Percentiles rank a stretch among this genome's conserved stretches.
Evolutionary conservation across 2,113 vertebrate genomes (phyloP).

Genomic region (Gambusia holbrooki): DNA sequence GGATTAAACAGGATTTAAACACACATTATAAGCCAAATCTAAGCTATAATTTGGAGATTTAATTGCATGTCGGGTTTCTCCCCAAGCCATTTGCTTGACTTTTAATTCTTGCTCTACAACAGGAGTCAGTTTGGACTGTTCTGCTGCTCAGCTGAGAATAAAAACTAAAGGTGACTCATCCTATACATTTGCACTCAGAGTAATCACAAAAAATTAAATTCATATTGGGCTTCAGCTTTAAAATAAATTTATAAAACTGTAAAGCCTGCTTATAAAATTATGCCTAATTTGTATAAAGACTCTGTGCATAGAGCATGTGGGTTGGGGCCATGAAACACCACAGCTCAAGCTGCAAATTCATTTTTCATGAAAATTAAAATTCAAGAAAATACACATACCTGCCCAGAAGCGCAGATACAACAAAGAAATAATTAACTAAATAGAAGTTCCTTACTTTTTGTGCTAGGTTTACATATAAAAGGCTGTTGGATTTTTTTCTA

Average conservation of each 20-base stretch:
- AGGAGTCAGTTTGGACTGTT: slow-evolving; percentile 8
- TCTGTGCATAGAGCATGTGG: too few relatives aligned
- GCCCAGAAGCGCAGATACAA: neutral
- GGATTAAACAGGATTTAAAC: neutral
- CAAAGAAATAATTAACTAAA: neutral
- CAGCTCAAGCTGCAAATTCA: too few relatives aligned
- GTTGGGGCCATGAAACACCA: too few relatives aligned
- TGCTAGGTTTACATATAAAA: neutral
- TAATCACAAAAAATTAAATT: too few relatives aligned
- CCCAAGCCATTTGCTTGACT: slow-evolving; percentile 13
- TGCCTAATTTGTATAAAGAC: neutral
- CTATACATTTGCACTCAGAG: neutral
- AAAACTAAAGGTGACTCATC: slow-evolving; percentile 1
- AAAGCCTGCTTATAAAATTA: neutral
- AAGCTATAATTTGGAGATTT: neutral
- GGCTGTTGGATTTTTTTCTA: neutral
- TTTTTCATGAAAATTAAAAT: neutral
- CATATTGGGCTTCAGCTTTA: too few relatives aligned
- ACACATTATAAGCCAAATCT: neutral
- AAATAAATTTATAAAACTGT: neutral
- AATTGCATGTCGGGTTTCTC: slow-evolving; percentile 8
- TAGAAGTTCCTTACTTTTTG: neutral
- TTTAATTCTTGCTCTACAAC: neutral
- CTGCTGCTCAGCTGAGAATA: neutral
- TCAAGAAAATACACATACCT: neutral